Evolutionary conservation across 2,888 invertebrate genomes (phyloP).

Genomic region (Formica aserva): DNA sequence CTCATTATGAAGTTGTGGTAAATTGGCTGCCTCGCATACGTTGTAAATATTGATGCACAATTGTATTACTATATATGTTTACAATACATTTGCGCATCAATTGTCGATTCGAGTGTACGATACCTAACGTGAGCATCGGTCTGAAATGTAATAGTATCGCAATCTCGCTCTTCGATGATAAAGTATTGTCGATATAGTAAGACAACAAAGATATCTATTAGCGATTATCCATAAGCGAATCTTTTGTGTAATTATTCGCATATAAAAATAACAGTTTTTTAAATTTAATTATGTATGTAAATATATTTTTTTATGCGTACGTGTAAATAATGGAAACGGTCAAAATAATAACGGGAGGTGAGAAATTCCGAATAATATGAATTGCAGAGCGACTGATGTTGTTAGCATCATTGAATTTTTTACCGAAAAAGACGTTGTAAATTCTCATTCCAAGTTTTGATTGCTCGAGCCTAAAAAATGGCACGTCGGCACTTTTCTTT

Average conservation of each 20-base stretch:
- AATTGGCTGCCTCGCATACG: conserved; percentile 51
- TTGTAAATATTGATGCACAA: conserved; percentile 67
- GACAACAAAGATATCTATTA: conserved; percentile 33
- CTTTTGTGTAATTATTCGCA: background rate
- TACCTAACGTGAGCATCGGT: conserved; percentile 10
- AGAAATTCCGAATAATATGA: background rate
- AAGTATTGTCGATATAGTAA: background rate
- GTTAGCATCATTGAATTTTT: background rate
- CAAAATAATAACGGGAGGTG: background rate
- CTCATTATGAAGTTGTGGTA: conserved; percentile 65
- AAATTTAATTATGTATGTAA: background rate
- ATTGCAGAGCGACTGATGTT: conserved; percentile 7
- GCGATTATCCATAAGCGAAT: conserved; percentile 16
- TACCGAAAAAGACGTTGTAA: background rate
- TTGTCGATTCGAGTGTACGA: conserved; percentile 24
- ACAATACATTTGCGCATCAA: conserved; percentile 27
- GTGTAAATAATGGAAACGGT: background rate
- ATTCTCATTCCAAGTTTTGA: background rate
- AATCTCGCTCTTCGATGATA: background rate
- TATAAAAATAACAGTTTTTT: background rate
- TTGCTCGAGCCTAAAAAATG: conserved; percentile 48
- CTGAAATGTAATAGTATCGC: background rate
- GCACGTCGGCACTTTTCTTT: conserved; percentile 61
- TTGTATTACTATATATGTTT: conserved; percentile 53
- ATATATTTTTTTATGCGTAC: conserved; percentile 1